Base-by-base conservation (phyloP, 2,797 vertebrate species). In the Acanthis flammea region DNA sequence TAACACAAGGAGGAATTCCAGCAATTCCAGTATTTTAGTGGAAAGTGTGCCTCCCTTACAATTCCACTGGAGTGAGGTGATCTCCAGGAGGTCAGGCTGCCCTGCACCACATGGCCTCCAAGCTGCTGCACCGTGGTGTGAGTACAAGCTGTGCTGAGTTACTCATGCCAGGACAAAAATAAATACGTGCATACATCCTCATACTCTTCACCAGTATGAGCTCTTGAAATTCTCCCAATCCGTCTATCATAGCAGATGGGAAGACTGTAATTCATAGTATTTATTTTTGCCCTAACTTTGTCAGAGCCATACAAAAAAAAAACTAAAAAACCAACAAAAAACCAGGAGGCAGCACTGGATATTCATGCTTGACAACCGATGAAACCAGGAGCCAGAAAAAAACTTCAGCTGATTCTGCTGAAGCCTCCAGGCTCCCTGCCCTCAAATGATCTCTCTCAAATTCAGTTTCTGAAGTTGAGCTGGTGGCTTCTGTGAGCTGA, bases 231-330 rank as follows among this genome's bases (percentile, higher is more conserved):
- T 35, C 86, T 92, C 93, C 86, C 90, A 54, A 86, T 87, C 88
- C 66, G 94, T 92, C 96, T 94, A 84, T 61, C 91, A 92, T 61
- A 94, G 91, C 92, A 94, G 92, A 94, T 91, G 87, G 87, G 75
- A 93, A 95, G 75, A 86, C 75, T 87, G 74, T 48, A 95, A 88
- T 83, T 86, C 68, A 53, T 63, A 89, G 78, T 65, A 88, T 92
- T 92, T 94, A 86, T 92, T 96, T 95, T 91, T 88, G 68, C 91
- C 67, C 25, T 89, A 77, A 88, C 68, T 94, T 95, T 94, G 58
- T 95, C 78, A 94, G 68, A 92, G 72, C 57, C 90, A 54, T 53
- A 67, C 22, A 73, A 35, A 91, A 60, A 60, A 48, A 78, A 85
- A 9, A 9, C 42, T 4, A 35, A 44, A 33, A 27, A 39, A 4